A percentile compares a stretch with the other conserved stretches of the same genome.
Conservation (phyloP, 2,113 vertebrate genomes). For the Hystrix cristata region DNA sequence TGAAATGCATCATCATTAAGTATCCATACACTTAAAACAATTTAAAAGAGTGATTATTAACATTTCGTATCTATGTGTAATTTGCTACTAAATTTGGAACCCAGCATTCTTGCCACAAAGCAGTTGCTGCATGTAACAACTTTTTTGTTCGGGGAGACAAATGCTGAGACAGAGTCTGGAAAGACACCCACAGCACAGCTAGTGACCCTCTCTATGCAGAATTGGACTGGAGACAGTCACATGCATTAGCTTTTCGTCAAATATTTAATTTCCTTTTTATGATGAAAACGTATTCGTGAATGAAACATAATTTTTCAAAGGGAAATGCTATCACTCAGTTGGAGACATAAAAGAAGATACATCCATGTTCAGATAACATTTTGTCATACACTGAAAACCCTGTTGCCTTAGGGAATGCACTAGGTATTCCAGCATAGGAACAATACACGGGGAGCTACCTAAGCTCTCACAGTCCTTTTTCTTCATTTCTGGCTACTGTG, state of each 20-base stretch:
- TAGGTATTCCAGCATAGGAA: not conserved
- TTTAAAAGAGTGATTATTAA: not conserved
- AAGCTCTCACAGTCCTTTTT: not conserved
- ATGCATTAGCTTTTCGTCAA: not conserved
- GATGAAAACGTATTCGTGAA: not conserved
- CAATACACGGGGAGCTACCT: not conserved
- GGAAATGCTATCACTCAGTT: not conserved
- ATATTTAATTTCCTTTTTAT: not conserved
- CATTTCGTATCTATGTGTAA: not conserved
- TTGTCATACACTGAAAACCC: not conserved
- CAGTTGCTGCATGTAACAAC: not conserved
- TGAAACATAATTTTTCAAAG: slow-evolving; percentile 11
- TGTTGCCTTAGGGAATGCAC: too few species aligned
- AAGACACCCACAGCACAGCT: not conserved
- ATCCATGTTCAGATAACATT: not conserved
- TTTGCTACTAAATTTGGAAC: not conserved
- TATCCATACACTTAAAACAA: not conserved
- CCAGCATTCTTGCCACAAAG: not conserved
- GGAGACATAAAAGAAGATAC: not conserved
- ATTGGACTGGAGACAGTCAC: not conserved
- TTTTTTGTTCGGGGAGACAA: not conserved
- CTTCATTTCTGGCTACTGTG: not conserved
- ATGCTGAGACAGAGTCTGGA: not conserved
- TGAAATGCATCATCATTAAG: not conserved
- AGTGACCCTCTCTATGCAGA: not conserved